Evolutionary conservation across 1,140 invertebrate species (phyloP), one percentile per base, ranked within the genome.

Genomic region (Saccostrea cuccullata): DNA sequence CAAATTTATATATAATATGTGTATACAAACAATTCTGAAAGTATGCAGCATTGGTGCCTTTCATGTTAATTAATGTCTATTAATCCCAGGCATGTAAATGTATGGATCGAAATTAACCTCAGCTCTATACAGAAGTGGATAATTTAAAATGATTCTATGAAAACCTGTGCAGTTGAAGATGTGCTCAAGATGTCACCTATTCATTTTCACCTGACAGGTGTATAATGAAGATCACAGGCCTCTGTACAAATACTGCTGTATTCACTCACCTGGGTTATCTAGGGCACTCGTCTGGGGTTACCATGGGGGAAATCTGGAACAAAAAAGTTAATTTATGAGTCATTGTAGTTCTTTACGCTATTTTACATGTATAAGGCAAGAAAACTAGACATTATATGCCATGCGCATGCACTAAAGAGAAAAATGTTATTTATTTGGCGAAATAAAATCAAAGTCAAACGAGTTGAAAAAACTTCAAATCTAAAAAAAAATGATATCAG

Each of bases 191-290:
- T 77, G 70, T 36, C 70, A 77, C 26, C 70, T 77, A 36, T 17
- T 77, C 15, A 77, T 77, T 26, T 77, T 77, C 70, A 77, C 70
- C 70, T 77, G 70, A 77, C 70, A 77, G 70, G 70, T 77, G 70
- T 77, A 36, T 30, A 77, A 77, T 36, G 70, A 77, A 36, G 30
- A 47, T 47, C 47, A 47, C 47, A 77, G 70, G 13, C 17, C 58
- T 20, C 15, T 64, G 58, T 64, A 77, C 26, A 30, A 77, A 77
- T n/a, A 77, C 15, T 36, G 30, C 30, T 12, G 70, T 77, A 77
- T 77, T 77, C 70, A 77, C 70, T 77, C 70, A 77, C 70, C 70
- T 77, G 12, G 11, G 23, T 77, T 77, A 77, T 77, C 70, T 77
- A 77, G 70, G 26, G 30, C 26, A 77, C 70, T 77, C 3, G 30